Percentiles rank a stretch among this genome's conserved stretches.
These are phyloP conservation scores for Pseudomyrmex pallidus DNA, from an alignment of 1,140 invertebrate species.

Conservation along the genomic window DNA sequence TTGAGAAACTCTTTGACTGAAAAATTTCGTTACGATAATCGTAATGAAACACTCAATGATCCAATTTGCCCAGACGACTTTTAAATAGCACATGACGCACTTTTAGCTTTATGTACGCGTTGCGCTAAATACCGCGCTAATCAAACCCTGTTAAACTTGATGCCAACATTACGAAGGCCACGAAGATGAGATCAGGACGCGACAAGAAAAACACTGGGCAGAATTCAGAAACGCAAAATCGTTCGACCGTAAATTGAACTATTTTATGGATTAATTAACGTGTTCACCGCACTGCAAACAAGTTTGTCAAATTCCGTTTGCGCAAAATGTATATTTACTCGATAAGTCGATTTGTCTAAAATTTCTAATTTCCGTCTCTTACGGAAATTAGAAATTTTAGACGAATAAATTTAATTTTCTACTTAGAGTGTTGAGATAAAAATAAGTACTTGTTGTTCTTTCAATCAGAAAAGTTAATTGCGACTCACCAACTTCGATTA, in stretches of 20 bases:
- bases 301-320: too few species aligned
- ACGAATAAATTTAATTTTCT: too few species aligned
- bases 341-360: too few species aligned
- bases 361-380: too few species aligned
- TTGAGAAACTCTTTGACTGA: not conserved
- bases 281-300: too few species aligned
- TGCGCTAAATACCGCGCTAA: constrained; percentile 11
- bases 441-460: too few species aligned
- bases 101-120: not conserved
- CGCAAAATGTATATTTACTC: too few species aligned
- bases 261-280: too few species aligned
- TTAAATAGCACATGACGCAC: not conserved
- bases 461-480: too few species aligned
- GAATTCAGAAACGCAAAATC: not conserved
- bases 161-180: not conserved
- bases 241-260: not conserved
- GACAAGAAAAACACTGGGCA: not conserved
- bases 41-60: not conserved
- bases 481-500: too few species aligned
- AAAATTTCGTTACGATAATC: not conserved
- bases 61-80: not conserved
- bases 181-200: not conserved
- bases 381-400: too few species aligned
- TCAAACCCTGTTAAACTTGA: not conserved
- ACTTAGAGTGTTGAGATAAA: too few species aligned